phyloP scores from a whole-genome alignment of 64 coral and sea anemone genomes.

The Anthopleura sola region DNA sequence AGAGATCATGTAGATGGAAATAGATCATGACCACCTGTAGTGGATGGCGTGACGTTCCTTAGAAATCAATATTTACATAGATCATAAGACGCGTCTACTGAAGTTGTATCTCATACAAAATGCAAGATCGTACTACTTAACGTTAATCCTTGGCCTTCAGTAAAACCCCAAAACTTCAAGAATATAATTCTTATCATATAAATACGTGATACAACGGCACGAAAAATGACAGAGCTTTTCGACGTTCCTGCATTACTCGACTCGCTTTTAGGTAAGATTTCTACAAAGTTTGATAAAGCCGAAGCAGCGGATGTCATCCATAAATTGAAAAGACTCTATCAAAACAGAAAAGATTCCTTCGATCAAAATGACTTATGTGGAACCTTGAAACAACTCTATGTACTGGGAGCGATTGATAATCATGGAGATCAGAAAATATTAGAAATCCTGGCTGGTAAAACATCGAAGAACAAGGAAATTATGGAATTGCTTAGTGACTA shows the following conservation, averaged over 20 bases:
- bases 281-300: not conserved
- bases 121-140: too few species aligned
- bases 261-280: not conserved
- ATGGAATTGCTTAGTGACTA: not conserved
- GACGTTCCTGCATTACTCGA: not conserved
- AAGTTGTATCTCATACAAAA: too few species aligned
- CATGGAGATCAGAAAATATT: not conserved
- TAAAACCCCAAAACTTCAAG: too few species aligned
- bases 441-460: not conserved
- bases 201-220: not conserved
- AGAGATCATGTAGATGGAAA: too few species aligned
- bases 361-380: not conserved
- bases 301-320: not conserved
- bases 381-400: not conserved
- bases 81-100: too few species aligned
- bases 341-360: not conserved
- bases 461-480: not conserved
- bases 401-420: not conserved
- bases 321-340: not conserved
- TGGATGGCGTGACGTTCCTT: too few species aligned
- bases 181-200: too few species aligned
- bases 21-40: too few species aligned
- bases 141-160: too few species aligned
- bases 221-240: not conserved
- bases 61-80: too few species aligned